Evolutionary conservation across 2,888 invertebrate species (phyloP), one percentile per base, ranked within the genome.

Genomic region (Meiosimyza platycephala): DNA sequence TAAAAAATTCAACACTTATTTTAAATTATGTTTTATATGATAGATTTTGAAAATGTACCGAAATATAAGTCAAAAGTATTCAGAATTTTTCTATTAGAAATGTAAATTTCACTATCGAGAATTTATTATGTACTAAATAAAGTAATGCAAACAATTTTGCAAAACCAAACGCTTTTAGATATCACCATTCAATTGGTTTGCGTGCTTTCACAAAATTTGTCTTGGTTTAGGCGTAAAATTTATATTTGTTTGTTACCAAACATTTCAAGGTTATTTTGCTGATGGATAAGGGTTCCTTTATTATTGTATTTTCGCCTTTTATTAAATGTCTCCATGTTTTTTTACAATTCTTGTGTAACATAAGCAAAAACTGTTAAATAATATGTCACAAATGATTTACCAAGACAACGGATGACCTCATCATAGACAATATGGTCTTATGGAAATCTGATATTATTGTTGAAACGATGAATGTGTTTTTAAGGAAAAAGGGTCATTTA

Each of bases 331-430:
- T 15, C 28, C 22, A 57, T 12, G 40, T 2, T 28, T 28, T 28
- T 28, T 28, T 28, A 3, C 28, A 28, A 40, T 40, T 40, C 40
- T 40, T 40, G 40, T 6, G 40, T 40, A 40, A 40, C 40, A 40
- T 7, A 9, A 40, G 40, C 40, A 7, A 40, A 9, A 40, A 40
- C 28, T 28, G 40, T 40, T 9, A 40, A 40, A 40, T 40, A 40
- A 57, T 57, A 57, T 57, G 57, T 57, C 60, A 62, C 6, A 62
- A 62, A 47, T 15, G 15, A 62, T 62, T 62, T 62, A 33, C 33
- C 33, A 40, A 33, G 15, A 6, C 60, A 62, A 47, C 47, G 33
- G 22, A 62, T 62, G 60, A 62, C 40, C 15, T 62, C 60, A 62
- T 57, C 57, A 57, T 16, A 40, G 40, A 9, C 40, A 40, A 9